Evolutionary conservation across 2,113 vertebrate genomes (phyloP), one percentile per base, ranked within the genome.

Genomic region (Ailuropoda melanoleuca): DNA sequence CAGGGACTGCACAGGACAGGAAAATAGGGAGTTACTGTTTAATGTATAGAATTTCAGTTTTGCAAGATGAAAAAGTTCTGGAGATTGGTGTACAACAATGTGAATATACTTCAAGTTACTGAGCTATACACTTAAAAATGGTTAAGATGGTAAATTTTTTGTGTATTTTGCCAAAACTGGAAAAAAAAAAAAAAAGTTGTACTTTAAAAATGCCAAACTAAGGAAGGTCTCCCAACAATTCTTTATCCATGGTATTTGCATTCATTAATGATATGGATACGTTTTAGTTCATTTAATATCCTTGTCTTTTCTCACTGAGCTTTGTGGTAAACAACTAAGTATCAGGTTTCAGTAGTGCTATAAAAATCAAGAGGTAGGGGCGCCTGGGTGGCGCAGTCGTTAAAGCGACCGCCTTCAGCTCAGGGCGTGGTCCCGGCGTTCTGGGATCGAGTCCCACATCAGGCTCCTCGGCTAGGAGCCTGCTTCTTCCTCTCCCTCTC

Each of bases 291-390:
- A 55, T 66, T 96, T 84, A 78, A 70, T 37, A 88, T 75, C 21
- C 48, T 24, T 88, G 2, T 88, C 88, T 95, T 94, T 94, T 84
- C 55, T 83, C 55, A 84, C 13, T 92, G 60, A 94, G 37, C 26
- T 88, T 46, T 37, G 46, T 19, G 78, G 58, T 70, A 88, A 72
- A 83, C 46, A 93, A 89, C 31, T 39, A 83, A 50, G 34, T 50
- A 70, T 62, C n/a, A 94, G 24, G 83, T 78, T 88, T 83, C 77
- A 46, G n/a, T 55, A 92, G 88, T 46, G 46, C 31, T 88, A 66
- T 90, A 84, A 88, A 93, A 88, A 90, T 26, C 21, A 68, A 89
- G 31, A 19, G 60, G 15, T 90, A 31, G 43, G n/a, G n/a, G n/a
- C n/a, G n/a, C n/a, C n/a, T n/a, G n/a, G n/a, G n/a, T n/a, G n/a